Percentiles rank a stretch among this genome's conserved stretches.
phyloP scores from a whole-genome alignment of 2,888 invertebrate species.

The Cephus nigrinus region DNA sequence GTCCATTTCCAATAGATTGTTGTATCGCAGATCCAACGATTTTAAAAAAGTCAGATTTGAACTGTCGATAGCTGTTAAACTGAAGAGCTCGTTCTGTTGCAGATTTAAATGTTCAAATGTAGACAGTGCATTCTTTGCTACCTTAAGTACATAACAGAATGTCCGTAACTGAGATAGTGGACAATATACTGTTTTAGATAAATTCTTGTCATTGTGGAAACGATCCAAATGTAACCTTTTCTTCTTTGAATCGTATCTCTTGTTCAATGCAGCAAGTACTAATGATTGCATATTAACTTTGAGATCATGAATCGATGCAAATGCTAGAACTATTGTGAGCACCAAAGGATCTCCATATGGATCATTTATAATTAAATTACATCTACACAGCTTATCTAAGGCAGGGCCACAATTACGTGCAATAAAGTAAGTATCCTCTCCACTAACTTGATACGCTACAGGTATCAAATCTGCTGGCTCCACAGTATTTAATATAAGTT shows the following conservation, averaged over 20 bases:
- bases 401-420: slow-evolving; percentile 68
- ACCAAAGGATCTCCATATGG: slow-evolving; percentile 49
- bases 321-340: slow-evolving; percentile 64
- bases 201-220: slow-evolving; percentile 66
- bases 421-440: slow-evolving; percentile 64
- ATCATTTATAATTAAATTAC: slow-evolving; percentile 63
- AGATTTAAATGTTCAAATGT: slow-evolving; percentile 49
- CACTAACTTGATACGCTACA: slow-evolving; percentile 61
- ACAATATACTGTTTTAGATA: slow-evolving; percentile 60
- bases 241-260: slow-evolving; percentile 54
- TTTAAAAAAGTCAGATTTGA: slow-evolving; percentile 41
- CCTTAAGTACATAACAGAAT: slow-evolving; percentile 65
- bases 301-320: slow-evolving; percentile 64
- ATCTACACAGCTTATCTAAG: slow-evolving; percentile 66
- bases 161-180: slow-evolving; percentile 68
- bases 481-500: slow-evolving; percentile 64
- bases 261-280: slow-evolving; percentile 60
- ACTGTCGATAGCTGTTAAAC: slow-evolving; percentile 39
- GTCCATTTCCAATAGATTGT: slow-evolving; percentile 50
- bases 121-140: slow-evolving; percentile 46
- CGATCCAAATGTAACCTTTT: slow-evolving; percentile 63
- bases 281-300: slow-evolving; percentile 67
- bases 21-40: slow-evolving; percentile 57
- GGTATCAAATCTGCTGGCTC: slow-evolving; percentile 69
- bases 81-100: slow-evolving; percentile 47